Conservation (phyloP, 2,113 vertebrate genomes). For the Mesitornis unicolor region DNA sequence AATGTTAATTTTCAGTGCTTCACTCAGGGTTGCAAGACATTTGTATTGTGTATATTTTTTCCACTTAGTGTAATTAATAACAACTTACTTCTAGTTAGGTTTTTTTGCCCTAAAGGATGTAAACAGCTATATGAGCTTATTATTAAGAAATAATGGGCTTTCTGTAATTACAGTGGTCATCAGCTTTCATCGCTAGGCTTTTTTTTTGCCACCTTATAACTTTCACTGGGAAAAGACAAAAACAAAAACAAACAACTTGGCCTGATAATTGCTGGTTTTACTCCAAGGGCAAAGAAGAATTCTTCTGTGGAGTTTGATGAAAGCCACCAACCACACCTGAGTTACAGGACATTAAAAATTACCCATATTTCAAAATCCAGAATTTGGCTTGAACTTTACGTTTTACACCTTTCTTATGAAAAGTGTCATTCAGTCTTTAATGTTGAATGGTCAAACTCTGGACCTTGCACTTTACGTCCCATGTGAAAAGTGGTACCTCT, state of each 20-base stretch:
- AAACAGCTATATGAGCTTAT: not conserved
- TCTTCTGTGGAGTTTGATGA: not conserved
- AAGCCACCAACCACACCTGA: not conserved
- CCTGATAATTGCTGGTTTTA: not conserved
- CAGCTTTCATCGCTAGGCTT: not conserved
- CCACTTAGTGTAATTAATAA: not conserved
- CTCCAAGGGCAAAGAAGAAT: not conserved
- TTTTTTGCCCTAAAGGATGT: not conserved
- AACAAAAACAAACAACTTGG: not conserved
- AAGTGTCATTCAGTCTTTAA: not conserved
- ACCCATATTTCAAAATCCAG: slow-evolving; percentile 19
- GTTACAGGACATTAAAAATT: slow-evolving; percentile 11
- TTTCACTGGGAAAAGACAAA: not conserved
- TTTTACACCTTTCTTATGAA: slow-evolving; percentile 34
- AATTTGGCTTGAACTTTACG: not conserved
- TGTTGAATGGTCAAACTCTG: not conserved
- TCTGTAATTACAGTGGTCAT: not conserved
- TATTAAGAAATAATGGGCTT: not conserved
- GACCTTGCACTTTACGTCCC: not conserved
- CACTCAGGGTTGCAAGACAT: not conserved
- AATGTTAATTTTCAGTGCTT: not conserved
- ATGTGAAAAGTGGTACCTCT: not conserved
- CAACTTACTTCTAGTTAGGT: not conserved
- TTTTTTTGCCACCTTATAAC: not conserved
- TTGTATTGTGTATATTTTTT: not conserved